These are phyloP conservation scores for Cyphomyrus discorhynchus DNA, from an alignment of 2,113 vertebrate species.

Conservation along the genomic window DNA sequence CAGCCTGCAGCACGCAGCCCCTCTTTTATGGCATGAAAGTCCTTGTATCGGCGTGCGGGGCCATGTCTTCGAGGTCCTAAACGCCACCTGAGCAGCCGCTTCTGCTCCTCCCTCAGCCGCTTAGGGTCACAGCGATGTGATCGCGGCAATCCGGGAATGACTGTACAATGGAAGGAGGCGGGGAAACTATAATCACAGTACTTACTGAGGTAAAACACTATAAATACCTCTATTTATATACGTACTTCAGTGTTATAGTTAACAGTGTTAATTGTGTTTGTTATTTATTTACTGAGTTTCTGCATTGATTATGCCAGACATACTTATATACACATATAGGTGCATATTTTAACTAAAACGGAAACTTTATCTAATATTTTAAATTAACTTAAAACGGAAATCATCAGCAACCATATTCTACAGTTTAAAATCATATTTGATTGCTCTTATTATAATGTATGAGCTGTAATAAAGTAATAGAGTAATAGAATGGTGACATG, in stretches of 20 bases:
- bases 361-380: background rate
- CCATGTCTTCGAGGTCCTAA: slow-evolving; percentile 13
- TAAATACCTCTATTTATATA: background rate
- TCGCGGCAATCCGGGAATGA: background rate
- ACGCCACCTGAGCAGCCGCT: background rate
- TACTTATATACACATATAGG: background rate
- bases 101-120: background rate
- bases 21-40: background rate
- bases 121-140: background rate
- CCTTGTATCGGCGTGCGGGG: background rate
- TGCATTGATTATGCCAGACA: background rate
- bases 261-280: background rate
- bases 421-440: background rate
- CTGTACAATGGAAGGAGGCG: background rate
- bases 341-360: background rate
- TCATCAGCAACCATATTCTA: background rate
- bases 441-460: background rate
- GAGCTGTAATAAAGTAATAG: background rate
- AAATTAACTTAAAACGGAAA: background rate
- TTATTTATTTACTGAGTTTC: background rate
- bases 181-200: background rate
- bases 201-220: background rate
- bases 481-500: background rate
- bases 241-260: background rate
- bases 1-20: background rate